Base-by-base conservation (phyloP, 2,113 vertebrate species). In the Talpa occidentalis region DNA sequence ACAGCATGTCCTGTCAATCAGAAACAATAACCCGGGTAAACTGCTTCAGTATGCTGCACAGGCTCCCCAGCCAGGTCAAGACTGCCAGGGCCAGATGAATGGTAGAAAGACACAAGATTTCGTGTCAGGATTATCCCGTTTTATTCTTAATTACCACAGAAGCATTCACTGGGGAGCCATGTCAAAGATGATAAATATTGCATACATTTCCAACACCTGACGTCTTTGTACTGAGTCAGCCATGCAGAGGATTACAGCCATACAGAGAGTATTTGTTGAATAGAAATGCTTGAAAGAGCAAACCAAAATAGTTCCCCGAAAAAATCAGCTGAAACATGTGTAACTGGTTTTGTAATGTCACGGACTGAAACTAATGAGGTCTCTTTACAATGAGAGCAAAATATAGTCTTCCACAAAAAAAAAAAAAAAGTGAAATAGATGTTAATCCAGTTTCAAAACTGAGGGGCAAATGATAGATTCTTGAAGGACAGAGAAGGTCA, bases 1-100 rank as follows among this genome's bases (percentile, higher is more conserved):
- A 91, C 84, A 97, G 86, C 87, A 26, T 47, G 81, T 95, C 95
- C 90, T 67, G 81, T 95, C 94, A 96, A 32, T 96, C 96, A 91
- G 83, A 94, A 94, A 97, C 88, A 94, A 90, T 83, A 85, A 81
- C n/a, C 82, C 52, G 9, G 3, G 47, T 24, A 89, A 84, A 76
- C 26, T 42, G 81, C 40, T 79, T 59, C 16, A 22, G 82, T 52
- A 30, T 0, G 44, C 44, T 64, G 17, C 76, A 32, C 69, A 70
- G 69, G 6, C 26, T 76, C 56, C 56, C 44, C 37, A 2, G 60
- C 77, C 84, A 84, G 76, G 81, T 74, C 90, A 88, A 82, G 59
- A 85, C 49, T 44, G 74, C 73, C 64, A 91, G 88, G 4, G 35
- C 5, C 70, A 86, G 44, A 64, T 22, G 47, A 94, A 93, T 67